A percentile compares a stretch with the other conserved stretches of the same genome.
Evolutionary conservation across 2,113 vertebrate species (phyloP).

Genomic region (Vicugna pacos): DNA sequence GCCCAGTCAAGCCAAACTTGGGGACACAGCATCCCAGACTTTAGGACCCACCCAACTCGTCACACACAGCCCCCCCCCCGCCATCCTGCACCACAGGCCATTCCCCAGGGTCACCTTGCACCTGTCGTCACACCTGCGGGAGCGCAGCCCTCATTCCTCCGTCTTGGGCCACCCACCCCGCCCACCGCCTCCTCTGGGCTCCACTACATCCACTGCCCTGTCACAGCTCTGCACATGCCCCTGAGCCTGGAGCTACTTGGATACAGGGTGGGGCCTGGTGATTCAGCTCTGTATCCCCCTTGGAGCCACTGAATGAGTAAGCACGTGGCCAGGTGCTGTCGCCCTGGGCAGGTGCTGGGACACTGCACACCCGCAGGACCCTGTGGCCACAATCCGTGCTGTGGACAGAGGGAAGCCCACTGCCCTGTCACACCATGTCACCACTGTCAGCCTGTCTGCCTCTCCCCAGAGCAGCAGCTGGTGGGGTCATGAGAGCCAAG

Average conservation of each 20-base stretch:
- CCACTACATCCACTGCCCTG: too few relatives aligned
- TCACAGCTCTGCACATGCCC: background rate
- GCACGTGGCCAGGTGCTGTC: background rate
- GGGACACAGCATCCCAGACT: too few relatives aligned
- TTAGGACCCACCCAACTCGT: fast-evolving
- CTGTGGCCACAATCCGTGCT: background rate
- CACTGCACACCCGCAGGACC: fast-evolving
- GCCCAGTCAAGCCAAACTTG: background rate
- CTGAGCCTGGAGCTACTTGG: background rate
- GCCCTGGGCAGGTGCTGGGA: background rate
- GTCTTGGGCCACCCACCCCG: too few relatives aligned
- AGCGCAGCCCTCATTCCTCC: too few relatives aligned
- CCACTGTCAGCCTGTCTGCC: background rate
- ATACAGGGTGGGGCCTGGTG: background rate
- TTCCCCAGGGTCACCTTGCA: background rate
- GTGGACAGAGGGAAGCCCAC: background rate
- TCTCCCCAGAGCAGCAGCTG: background rate
- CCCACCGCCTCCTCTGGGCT: background rate
- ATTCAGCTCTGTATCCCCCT: background rate
- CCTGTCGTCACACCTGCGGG: background rate
- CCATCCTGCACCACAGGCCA: background rate
- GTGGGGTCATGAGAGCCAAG: background rate
- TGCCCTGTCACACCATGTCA: too few relatives aligned
- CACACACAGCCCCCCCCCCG: background rate
- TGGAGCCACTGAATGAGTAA: background rate